phyloP scores from a whole-genome alignment of 2,797 vertebrate species.

The Sebastes itinus region DNA sequence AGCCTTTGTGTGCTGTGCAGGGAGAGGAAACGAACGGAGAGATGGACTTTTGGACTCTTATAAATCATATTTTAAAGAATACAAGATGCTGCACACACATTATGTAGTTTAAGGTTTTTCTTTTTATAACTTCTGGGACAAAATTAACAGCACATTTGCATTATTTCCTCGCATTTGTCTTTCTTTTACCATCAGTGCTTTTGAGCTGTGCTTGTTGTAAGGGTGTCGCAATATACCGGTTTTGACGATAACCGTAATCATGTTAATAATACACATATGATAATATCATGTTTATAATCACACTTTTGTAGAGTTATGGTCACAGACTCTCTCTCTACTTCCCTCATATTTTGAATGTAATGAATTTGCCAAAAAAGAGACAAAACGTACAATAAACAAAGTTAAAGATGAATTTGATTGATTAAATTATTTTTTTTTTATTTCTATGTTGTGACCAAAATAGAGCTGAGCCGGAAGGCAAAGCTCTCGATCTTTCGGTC shows the following conservation, averaged over 20 bases:
- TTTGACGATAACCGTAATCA: too few relatives aligned
- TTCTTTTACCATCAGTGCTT: background rate
- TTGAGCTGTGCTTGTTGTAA: background rate
- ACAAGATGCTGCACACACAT: background rate
- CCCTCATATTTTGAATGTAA: background rate
- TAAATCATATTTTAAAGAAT: background rate
- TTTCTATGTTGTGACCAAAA: too few relatives aligned
- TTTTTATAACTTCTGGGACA: background rate
- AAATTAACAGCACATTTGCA: background rate
- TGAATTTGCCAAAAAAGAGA: background rate
- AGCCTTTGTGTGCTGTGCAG: background rate
- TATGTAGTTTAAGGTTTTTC: background rate
- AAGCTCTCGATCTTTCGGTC: too few relatives aligned
- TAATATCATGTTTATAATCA: background rate
- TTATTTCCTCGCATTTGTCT: background rate
- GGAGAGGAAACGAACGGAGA: background rate
- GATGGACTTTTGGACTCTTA: too few relatives aligned
- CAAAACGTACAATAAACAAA: background rate
- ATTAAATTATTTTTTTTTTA: too few relatives aligned
- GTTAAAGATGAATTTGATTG: too few relatives aligned
- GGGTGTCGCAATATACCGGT: fast-evolving
- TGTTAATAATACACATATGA: background rate
- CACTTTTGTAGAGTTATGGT: background rate
- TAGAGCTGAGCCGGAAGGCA: too few relatives aligned
- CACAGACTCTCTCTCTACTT: background rate